Evolutionary conservation across 2,888 invertebrate species (phyloP).

Genomic region (Hyppa rectilinea): DNA sequence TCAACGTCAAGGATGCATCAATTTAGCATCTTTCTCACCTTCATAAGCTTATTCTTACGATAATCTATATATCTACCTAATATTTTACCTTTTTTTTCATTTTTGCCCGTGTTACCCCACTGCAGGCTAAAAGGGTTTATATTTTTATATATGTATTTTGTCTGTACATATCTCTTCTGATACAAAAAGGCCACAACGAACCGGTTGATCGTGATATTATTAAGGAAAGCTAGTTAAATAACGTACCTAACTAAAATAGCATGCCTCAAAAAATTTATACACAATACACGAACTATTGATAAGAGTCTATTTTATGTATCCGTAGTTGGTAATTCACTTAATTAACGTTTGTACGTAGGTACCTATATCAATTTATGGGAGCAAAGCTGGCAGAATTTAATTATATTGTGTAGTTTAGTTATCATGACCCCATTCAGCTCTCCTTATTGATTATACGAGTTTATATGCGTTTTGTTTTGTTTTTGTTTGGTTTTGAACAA

Average conservation of each 20-base stretch:
- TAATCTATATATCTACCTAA: background rate
- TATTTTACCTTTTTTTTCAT: too few relatives aligned
- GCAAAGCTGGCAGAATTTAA: slow-evolving; percentile 12
- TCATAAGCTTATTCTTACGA: background rate
- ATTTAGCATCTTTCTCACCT: background rate
- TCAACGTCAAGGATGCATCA: background rate
- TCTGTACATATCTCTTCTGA: background rate
- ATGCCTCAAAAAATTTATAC: slow-evolving; percentile 1
- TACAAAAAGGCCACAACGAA: slow-evolving; percentile 23
- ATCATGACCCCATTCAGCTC: background rate
- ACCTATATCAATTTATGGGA: background rate
- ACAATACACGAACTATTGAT: slow-evolving; percentile 7
- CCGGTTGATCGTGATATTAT: slow-evolving; percentile 1
- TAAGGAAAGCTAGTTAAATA: slow-evolving; percentile 1
- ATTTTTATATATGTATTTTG: background rate
- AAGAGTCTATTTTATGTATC: slow-evolving; percentile 14
- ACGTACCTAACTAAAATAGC: slow-evolving; percentile 13
- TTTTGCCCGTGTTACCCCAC: too few relatives aligned
- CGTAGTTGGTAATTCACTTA: background rate
- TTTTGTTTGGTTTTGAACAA: too few relatives aligned
- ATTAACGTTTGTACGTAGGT: slow-evolving; percentile 14
- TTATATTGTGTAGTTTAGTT: slow-evolving; percentile 22
- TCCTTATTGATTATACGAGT: background rate
- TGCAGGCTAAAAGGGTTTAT: too few relatives aligned
- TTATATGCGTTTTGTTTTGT: too few relatives aligned